Conservation (phyloP, 2,888 invertebrate species). For the Lithophane ornitopus region DNA sequence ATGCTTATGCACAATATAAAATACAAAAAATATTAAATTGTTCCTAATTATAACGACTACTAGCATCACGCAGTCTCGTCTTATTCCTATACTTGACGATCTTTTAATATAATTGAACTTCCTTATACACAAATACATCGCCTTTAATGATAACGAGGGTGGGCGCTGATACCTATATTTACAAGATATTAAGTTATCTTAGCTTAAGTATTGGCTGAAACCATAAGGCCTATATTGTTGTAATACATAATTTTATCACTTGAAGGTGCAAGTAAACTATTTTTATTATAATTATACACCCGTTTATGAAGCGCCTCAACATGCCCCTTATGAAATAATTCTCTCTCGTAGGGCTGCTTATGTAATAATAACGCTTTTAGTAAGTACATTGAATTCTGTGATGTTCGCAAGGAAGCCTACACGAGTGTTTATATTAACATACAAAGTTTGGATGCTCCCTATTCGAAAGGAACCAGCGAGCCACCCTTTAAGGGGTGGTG, state of each 20-base stretch:
- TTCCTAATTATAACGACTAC: neutral
- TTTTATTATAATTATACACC: too few relatives aligned
- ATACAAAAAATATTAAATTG: neutral
- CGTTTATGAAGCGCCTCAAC: slow-evolving; percentile 69
- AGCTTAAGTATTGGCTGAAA: too few relatives aligned
- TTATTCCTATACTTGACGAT: slow-evolving; percentile 31
- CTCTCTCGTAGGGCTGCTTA: slow-evolving; percentile 75
- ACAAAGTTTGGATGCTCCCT: slow-evolving; percentile 85
- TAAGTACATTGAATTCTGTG: slow-evolving; percentile 82
- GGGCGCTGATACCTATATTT: too few relatives aligned
- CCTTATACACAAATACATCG: too few relatives aligned
- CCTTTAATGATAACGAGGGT: too few relatives aligned
- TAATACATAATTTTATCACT: too few relatives aligned
- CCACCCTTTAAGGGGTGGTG: slow-evolving; percentile 86
- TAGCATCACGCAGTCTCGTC: slow-evolving; percentile 11
- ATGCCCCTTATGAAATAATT: slow-evolving; percentile 71
- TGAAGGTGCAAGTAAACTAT: too few relatives aligned
- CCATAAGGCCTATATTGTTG: too few relatives aligned
- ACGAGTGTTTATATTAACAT: slow-evolving; percentile 88
- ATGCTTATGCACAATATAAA: too few relatives aligned
- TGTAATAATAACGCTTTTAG: slow-evolving; percentile 81
- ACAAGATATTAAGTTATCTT: too few relatives aligned
- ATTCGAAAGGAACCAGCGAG: slow-evolving; percentile 83
- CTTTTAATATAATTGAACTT: slow-evolving; percentile 56
- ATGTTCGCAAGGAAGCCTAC: slow-evolving; percentile 83